phyloP scores from a whole-genome alignment of 2,113 vertebrate genomes.

The Chaenocephalus aceratus region DNA sequence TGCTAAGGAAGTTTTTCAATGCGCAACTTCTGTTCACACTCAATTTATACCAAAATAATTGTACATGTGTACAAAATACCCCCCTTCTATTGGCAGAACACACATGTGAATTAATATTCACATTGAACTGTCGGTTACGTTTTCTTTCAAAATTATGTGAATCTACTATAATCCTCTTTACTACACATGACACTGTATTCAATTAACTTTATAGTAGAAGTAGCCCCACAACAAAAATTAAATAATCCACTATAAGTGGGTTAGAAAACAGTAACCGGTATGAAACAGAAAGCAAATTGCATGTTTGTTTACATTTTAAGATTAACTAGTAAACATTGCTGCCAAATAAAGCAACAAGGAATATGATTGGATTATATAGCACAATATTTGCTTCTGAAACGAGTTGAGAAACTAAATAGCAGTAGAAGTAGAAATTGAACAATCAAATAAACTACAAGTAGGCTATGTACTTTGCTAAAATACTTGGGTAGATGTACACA shows the following conservation, averaged over 20 bases:
- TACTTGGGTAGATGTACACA: neutral
- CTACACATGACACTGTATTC: no score
- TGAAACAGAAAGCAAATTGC: neutral
- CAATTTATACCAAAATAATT: no score
- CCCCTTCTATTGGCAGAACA: no score
- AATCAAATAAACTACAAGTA: no score
- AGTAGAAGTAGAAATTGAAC: neutral
- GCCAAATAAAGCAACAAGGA: neutral
- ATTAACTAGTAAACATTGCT: neutral
- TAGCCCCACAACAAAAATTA: neutral
- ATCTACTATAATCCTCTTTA: no score
- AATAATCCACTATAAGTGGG: neutral
- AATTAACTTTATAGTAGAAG: no score
- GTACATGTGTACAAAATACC: no score
- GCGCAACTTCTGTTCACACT: no score
- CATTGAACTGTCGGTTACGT: no score
- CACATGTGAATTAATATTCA: no score
- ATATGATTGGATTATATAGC: neutral
- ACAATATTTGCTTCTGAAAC: neutral
- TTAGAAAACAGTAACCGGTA: neutral
- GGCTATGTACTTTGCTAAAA: neutral
- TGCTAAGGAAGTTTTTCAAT: neutral
- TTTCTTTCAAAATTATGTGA: no score
- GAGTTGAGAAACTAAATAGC: neutral
- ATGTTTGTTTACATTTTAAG: neutral